Conservation (phyloP, 2,888 invertebrate genomes). For the Vesta saturnalis region DNA sequence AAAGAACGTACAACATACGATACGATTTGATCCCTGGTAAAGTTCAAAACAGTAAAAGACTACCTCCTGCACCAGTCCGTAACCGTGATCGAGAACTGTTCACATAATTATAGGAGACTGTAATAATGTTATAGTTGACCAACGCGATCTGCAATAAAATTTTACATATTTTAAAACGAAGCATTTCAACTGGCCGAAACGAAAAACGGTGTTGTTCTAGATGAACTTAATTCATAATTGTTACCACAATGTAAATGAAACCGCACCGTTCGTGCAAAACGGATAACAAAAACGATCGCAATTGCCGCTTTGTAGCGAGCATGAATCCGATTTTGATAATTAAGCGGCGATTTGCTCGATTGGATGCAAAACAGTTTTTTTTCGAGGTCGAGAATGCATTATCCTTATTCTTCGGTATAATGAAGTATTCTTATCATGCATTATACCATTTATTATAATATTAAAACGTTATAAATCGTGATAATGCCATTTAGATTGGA, state of each 20-base stretch:
- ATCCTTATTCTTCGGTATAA: constrained; percentile 58
- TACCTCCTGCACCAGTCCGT: neutral
- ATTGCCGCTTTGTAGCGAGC: constrained; percentile 47
- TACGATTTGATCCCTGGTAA: neutral
- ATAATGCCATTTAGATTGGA: constrained; percentile 58
- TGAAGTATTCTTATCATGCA: constrained; percentile 56
- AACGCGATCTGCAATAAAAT: neutral
- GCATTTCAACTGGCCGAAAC: neutral
- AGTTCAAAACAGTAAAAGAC: neutral
- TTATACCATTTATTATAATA: constrained; percentile 58
- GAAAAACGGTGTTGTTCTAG: neutral
- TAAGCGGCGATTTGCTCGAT: constrained; percentile 60
- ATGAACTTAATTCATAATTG: constrained; percentile 1
- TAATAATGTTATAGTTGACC: constrained; percentile 1
- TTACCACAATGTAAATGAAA: neutral
- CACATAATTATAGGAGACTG: constrained; percentile 1
- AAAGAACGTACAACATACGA: neutral
- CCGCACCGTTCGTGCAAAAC: neutral
- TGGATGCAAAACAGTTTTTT: constrained; percentile 56
- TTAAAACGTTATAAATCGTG: constrained; percentile 56
- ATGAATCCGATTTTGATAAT: constrained; percentile 50
- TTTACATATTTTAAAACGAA: neutral
- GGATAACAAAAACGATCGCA: neutral
- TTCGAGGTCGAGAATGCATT: constrained; percentile 51
- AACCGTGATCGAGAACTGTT: constrained; percentile 1